These are phyloP conservation scores for Agriopis marginaria DNA, from an alignment of 2,888 invertebrate genomes.

Conservation along the genomic window DNA sequence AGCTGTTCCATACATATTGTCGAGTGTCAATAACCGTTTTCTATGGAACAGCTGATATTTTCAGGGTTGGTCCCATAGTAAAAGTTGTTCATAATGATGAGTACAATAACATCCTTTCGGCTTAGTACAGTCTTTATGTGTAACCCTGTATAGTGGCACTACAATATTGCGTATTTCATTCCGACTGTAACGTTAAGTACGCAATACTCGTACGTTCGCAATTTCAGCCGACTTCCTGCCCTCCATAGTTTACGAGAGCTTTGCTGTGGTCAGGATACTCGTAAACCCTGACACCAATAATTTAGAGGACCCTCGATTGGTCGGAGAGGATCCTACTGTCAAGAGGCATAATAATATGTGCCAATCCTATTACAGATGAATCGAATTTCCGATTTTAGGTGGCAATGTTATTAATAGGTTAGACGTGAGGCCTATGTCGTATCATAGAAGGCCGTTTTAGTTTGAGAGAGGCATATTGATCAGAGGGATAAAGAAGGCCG, in stretches of 20 bases:
- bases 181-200: conserved; percentile 11
- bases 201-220: conserved; percentile 11
- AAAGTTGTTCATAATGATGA: no score
- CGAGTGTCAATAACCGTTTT: no score
- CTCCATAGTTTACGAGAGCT: conserved; percentile 25
- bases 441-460: no score
- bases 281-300: conserved; percentile 34
- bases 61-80: no score
- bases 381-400: conserved; percentile 1
- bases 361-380: conserved; percentile 8
- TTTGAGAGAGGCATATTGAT: no score
- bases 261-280: conserved; percentile 30
- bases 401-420: conserved; percentile 2
- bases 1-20: no score
- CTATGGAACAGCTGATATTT: no score
- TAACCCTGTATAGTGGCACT: not conserved
- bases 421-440: not conserved
- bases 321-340: conserved; percentile 10
- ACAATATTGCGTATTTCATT: not conserved
- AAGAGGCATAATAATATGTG: conserved; percentile 11
- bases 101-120: no score
- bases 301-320: conserved; percentile 26
- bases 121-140: no score
- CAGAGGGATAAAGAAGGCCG: no score
- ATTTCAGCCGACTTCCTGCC: conserved; percentile 22